phyloP scores from a whole-genome alignment of 2,113 vertebrate species.

The Leuciscus idus region DNA sequence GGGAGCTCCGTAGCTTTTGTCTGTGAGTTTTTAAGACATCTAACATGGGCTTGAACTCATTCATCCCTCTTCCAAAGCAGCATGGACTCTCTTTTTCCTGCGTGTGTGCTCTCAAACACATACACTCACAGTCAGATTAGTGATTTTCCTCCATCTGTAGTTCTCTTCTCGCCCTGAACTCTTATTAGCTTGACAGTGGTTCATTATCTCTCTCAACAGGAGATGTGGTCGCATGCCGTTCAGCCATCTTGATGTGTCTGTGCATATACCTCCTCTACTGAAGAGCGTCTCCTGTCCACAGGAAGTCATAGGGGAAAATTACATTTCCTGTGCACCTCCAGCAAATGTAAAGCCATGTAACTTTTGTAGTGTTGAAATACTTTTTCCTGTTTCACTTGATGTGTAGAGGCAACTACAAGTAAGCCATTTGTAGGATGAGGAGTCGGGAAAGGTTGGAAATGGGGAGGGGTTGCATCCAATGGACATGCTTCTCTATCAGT shows the following conservation, averaged over 20 bases:
- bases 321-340: not conserved
- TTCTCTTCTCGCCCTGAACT: slow-evolving; percentile 14
- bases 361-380: not conserved
- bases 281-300: slow-evolving; percentile 1
- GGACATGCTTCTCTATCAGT: no score
- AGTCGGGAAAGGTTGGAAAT: no score
- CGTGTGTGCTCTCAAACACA: not conserved
- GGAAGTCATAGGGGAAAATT: not conserved
- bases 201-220: slow-evolving; percentile 70
- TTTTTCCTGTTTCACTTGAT: not conserved
- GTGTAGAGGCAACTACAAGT: not conserved
- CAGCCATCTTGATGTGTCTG: slow-evolving; percentile 58
- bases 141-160: slow-evolving; percentile 15
- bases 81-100: slow-evolving; percentile 2
- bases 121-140: slow-evolving; percentile 19
- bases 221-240: slow-evolving; percentile 51
- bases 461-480: no score
- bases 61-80: slow-evolving; percentile 15
- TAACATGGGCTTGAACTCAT: slow-evolving; percentile 7
- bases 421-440: not conserved
- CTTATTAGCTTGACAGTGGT: slow-evolving; percentile 65
- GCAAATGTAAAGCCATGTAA: not conserved
- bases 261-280: not conserved
- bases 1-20: not conserved
- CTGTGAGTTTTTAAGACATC: slow-evolving; percentile 18